A percentile compares a stretch with the other conserved stretches of the same genome.
Conservation (phyloP, 1,140 invertebrate genomes). For the Drosophila orosa region DNA sequence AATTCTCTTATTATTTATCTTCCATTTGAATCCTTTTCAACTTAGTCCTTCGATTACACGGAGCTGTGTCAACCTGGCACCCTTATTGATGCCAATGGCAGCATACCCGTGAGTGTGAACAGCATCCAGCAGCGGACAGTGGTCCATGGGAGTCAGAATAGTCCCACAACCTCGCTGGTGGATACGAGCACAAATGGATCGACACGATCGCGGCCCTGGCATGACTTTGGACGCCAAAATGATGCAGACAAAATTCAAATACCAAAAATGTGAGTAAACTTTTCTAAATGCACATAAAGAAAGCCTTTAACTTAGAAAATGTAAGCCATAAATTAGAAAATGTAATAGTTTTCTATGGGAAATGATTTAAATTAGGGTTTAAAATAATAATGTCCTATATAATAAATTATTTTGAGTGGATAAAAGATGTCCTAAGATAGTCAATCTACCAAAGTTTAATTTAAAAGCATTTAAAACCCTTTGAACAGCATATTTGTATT, state of each 20-base stretch:
- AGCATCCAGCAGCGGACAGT: conserved; percentile 82
- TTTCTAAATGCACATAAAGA: too few relatives aligned
- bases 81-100: conserved; percentile 81
- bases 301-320: too few relatives aligned
- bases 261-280: conserved; percentile 96
- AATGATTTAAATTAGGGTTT: not conserved
- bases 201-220: conserved; percentile 92
- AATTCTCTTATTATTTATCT: conserved; percentile 26
- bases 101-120: conserved; percentile 82
- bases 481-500: not conserved
- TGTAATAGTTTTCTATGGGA: too few relatives aligned
- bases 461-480: not conserved
- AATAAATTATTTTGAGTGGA: too few relatives aligned
- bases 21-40: conserved; percentile 18
- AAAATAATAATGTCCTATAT: not conserved
- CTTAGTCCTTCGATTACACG: conserved; percentile 94
- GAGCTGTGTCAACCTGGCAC: conserved; percentile 91
- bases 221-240: conserved; percentile 95
- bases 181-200: conserved; percentile 85
- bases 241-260: conserved; percentile 98
- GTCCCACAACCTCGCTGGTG: conserved; percentile 86
- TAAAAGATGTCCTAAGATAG: not conserved
- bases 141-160: conserved; percentile 85
- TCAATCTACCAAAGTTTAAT: not conserved
- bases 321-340: too few relatives aligned